A percentile compares a stretch with the other conserved stretches of the same genome.
These are phyloP conservation scores for Mareca strepera DNA, from an alignment of 2,797 vertebrate genomes.

Conservation along the genomic window DNA sequence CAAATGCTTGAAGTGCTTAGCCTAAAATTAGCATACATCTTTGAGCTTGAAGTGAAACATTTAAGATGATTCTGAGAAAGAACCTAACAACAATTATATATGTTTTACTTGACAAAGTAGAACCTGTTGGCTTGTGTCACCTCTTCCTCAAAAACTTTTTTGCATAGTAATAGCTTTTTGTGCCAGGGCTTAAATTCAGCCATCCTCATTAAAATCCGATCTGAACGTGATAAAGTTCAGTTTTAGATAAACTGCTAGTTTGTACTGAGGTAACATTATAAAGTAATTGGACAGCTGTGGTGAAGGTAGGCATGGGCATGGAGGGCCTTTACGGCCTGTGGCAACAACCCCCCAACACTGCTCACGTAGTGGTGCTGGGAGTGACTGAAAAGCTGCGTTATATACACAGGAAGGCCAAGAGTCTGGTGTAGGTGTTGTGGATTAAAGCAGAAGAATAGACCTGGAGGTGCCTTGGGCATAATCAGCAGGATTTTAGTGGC, in stretches of 20 bases:
- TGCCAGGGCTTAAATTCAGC: background rate
- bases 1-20: background rate
- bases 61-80: background rate
- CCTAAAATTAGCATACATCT: background rate
- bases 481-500: too few relatives aligned
- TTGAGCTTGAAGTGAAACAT: background rate
- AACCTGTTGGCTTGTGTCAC: too few relatives aligned
- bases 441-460: background rate
- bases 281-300: background rate
- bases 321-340: background rate
- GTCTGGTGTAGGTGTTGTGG: background rate
- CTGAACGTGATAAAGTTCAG: background rate
- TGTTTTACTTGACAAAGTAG: background rate
- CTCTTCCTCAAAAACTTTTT: background rate
- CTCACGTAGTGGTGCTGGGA: accelerated
- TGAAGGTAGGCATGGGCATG: background rate
- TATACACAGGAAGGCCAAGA: background rate
- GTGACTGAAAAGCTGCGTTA: background rate
- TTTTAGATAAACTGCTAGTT: background rate
- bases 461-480: background rate
- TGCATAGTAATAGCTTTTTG: background rate
- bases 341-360: background rate
- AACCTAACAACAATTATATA: background rate
- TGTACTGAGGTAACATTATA: background rate
- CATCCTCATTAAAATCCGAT: background rate